These are phyloP conservation scores for Congeria kusceri DNA, from an alignment of 2,888 invertebrate species.

Conservation along the genomic window DNA sequence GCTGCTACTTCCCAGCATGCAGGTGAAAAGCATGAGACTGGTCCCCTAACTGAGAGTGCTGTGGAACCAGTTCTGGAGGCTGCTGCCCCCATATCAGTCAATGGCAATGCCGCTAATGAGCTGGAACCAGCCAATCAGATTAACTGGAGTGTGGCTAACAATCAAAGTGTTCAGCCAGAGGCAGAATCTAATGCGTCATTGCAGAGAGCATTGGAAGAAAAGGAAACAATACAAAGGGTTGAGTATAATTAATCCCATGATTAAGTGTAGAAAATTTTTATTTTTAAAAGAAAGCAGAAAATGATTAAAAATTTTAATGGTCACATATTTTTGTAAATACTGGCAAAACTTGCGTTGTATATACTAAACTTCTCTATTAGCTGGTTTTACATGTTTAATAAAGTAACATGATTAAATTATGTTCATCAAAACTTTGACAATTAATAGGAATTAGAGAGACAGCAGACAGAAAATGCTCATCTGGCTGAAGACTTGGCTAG, in stretches of 20 bases:
- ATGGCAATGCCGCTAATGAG: slow-evolving; percentile 11
- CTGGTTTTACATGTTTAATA: no score
- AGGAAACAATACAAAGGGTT: slow-evolving; percentile 36
- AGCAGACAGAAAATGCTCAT: slow-evolving; percentile 37
- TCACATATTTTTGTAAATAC: no score
- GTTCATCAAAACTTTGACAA: no score
- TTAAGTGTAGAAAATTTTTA: no score
- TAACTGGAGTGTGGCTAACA: slow-evolving; percentile 1
- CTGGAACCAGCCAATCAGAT: slow-evolving; percentile 21
- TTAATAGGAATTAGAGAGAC: slow-evolving; percentile 1
- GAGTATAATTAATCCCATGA: no score
- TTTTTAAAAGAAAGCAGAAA: no score
- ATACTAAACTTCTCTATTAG: no score
- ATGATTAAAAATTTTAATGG: no score
- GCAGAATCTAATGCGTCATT: slow-evolving; percentile 13
- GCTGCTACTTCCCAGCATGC: no score
- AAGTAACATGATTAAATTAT: no score
- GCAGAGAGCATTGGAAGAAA: slow-evolving; percentile 37
- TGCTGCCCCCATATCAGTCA: neutral
- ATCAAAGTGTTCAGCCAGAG: neutral
- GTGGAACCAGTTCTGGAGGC: no score
- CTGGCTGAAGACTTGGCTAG: slow-evolving; percentile 62
- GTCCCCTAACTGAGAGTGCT: neutral
- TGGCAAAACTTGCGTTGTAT: neutral
- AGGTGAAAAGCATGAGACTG: neutral